Conservation (phyloP, 2,888 invertebrate species). For the Sesamia inferens region DNA sequence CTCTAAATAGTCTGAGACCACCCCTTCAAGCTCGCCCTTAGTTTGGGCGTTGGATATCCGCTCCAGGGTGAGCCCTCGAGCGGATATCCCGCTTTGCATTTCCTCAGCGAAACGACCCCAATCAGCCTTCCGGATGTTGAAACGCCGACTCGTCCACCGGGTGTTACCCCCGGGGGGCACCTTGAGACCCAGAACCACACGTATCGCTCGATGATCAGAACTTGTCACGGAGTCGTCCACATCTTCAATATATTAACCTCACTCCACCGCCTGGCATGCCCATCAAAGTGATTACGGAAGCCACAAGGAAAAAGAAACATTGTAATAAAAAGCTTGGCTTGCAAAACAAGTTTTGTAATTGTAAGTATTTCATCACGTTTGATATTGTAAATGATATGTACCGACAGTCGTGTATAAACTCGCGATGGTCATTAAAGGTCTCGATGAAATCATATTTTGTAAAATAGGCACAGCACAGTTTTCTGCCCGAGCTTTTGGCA, state of each 20-base stretch:
- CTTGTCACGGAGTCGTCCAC: no score
- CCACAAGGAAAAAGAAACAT: not conserved
- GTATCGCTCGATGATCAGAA: no score
- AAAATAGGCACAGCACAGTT: not conserved
- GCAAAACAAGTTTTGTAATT: slow-evolving; percentile 28
- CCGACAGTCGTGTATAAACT: not conserved
- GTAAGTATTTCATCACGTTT: not conserved
- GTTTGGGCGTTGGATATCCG: no score
- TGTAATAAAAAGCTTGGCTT: not conserved
- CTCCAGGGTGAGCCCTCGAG: no score
- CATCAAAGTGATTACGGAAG: slow-evolving; percentile 3
- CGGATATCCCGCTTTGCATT: no score
- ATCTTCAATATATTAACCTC: not conserved
- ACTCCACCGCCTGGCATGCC: not conserved
- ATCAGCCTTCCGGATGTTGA: no score
- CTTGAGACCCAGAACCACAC: no score
- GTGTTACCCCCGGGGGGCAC: no score
- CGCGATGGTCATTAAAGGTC: not conserved
- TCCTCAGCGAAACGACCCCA: no score
- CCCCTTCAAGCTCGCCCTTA: no score
- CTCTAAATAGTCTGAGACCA: no score
- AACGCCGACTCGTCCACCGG: no score
- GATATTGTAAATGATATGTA: slow-evolving; percentile 4
- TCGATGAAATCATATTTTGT: slow-evolving; percentile 7
- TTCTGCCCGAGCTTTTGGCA: not conserved